phyloP scores from a whole-genome alignment of 2,888 invertebrate species.

The Cataglyphis albicans region DNA sequence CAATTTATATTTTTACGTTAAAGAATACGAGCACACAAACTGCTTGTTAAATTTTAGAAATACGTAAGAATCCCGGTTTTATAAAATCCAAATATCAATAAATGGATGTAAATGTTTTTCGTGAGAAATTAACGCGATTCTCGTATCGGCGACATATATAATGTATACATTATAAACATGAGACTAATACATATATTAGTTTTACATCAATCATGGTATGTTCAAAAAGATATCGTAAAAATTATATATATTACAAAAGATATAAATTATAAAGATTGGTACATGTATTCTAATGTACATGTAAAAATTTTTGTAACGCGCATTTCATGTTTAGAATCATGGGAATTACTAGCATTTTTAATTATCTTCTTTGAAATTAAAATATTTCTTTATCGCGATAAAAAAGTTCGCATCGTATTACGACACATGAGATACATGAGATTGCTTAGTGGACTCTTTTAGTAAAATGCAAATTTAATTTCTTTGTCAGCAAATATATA shows the following conservation, averaged over 20 bases:
- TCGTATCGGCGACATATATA: conserved; percentile 25
- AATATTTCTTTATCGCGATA: conserved; percentile 28
- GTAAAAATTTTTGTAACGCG: conserved; percentile 62
- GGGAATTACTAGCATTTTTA: conserved; percentile 23
- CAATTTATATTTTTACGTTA: conserved; percentile 72
- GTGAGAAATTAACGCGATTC: conserved; percentile 37
- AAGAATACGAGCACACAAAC: conserved; percentile 56
- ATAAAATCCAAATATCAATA: conserved; percentile 65
- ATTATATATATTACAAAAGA: background rate
- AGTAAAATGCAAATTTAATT: conserved; percentile 68
- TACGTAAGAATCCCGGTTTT: conserved; percentile 57
- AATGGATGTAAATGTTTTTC: conserved; percentile 60
- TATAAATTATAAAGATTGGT: background rate
- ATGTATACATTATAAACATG: conserved; percentile 19
- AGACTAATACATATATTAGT: conserved; percentile 26
- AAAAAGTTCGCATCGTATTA: conserved; percentile 20
- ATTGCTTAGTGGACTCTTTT: conserved; percentile 69
- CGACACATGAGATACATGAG: background rate
- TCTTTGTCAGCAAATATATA: conserved; percentile 73
- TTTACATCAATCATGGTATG: background rate
- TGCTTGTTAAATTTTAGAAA: conserved; percentile 66
- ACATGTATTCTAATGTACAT: conserved; percentile 28
- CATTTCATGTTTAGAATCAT: conserved; percentile 20
- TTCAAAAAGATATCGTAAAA: conserved; percentile 8
- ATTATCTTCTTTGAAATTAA: conserved; percentile 4